A percentile compares a stretch with the other conserved stretches of the same genome.
phyloP scores from a whole-genome alignment of 53 echinoderm and acorn worm genomes.

The Echinometra lucunter region DNA sequence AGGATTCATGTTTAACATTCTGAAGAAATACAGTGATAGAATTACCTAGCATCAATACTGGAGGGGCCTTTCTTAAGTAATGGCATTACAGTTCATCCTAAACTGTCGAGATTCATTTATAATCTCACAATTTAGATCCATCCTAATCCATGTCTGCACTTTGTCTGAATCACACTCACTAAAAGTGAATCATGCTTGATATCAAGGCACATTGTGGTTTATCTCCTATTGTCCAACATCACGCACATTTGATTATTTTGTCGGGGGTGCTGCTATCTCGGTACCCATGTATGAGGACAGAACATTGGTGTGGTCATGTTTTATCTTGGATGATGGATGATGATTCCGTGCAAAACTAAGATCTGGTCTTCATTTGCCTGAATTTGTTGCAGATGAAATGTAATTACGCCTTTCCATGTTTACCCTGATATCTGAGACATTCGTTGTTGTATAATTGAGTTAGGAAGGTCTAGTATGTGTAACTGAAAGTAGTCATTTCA shows the following conservation, averaged over 20 bases:
- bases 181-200: neutral
- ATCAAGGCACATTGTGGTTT: constrained; percentile 9
- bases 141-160: constrained; percentile 20
- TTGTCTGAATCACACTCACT: constrained; percentile 8
- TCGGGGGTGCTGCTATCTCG: neutral
- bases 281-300: neutral
- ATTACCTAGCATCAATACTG: neutral
- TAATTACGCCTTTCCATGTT: constrained; percentile 17
- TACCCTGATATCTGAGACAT: neutral
- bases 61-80: constrained; percentile 12
- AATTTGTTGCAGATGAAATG: constrained; percentile 1
- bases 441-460: constrained; percentile 38
- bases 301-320: constrained; percentile 8
- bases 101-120: constrained; percentile 16
- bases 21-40: neutral
- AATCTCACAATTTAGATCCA: constrained; percentile 1
- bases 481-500: constrained; percentile 5
- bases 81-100: constrained; percentile 31
- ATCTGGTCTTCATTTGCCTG: constrained; percentile 17
- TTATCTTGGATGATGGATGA: neutral
- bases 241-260: constrained; percentile 50
- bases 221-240: constrained; percentile 42
- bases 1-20: neutral
- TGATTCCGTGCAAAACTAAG: neutral
- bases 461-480: neutral